Base-by-base conservation (phyloP, 2,113 vertebrate genomes). In the Montifringilla adamsi region DNA sequence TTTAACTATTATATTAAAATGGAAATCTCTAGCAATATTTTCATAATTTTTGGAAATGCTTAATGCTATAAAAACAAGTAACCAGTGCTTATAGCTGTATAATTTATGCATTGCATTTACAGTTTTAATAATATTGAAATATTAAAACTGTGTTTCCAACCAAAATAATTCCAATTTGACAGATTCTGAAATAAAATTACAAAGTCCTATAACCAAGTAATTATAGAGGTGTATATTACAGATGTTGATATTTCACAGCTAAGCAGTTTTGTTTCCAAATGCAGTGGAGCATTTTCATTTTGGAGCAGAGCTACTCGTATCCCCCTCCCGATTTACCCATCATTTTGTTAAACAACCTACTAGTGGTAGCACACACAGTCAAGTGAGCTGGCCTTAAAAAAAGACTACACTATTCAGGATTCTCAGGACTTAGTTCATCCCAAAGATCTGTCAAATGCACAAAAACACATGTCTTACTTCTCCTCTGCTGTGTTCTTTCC, bases 261-360 rank as follows among this genome's bases (percentile, higher is more conserved):
- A 69, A 78, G 52, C 8, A 89, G 44, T 15, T 62, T 20, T 41
- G 78, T 84, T 74, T 59, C 43, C 60, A 90, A 89, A 87, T 28
- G 50, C 35, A 93, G 9, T 13, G 27, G n/a, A 53, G 18, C 67
- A 80, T 58, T 72, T 78, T 70, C 14, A 4, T 16, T 58, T 46
- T 43, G 43, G 8, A 70, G 22, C 21, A 31, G 13, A 10, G 15
- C 28, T 43, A 47, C 23, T 78, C 77, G 89, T 60, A 55, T 46
- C 2, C 31, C 24, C 10, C 33, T 41, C 11, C 24, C 0, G 0
- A 24, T 73, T 37, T 58, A 59, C 23, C 15, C n/a, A 43, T 66
- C n/a, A 47, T 52, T 79, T 82, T 60, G 24, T 78, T 89, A 62
- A 81, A 77, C 52, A 77, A 13, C 11, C 4, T 26, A 21, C 24